These are phyloP conservation scores for Melieria picta DNA, from an alignment of 2,888 invertebrate genomes.

Conservation along the genomic window DNA sequence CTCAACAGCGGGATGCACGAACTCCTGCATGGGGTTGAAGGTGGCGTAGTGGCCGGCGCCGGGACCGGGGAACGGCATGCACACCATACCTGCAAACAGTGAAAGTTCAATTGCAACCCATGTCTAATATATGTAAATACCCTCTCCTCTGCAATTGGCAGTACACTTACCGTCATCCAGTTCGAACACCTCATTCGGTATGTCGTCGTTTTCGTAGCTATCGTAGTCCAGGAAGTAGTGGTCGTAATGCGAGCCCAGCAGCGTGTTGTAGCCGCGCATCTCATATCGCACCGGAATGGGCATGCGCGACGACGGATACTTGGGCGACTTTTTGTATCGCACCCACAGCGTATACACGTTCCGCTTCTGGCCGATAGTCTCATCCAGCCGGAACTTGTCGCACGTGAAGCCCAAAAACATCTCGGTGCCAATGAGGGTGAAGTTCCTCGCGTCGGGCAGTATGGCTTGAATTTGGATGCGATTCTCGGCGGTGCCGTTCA, in stretches of 20 bases:
- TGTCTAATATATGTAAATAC: neutral
- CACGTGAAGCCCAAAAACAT: conserved; percentile 76
- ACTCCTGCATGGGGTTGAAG: conserved; percentile 95
- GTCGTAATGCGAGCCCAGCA: conserved; percentile 96
- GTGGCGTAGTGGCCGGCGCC: conserved; percentile 83
- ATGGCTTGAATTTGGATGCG: conserved; percentile 78
- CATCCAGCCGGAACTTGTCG: conserved; percentile 81
- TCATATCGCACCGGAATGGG: conserved; percentile 86
- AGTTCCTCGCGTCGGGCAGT: conserved; percentile 82
- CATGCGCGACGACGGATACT: conserved; percentile 64
- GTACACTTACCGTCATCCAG: conserved; percentile 70
- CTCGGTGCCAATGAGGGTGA: conserved; percentile 75
- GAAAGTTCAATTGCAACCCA: neutral
- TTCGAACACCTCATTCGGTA: conserved; percentile 76
- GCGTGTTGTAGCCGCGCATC: conserved; percentile 91
- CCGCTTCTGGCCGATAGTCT: conserved; percentile 78
- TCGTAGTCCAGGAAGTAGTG: conserved; percentile 90
- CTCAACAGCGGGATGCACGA: conserved; percentile 74
- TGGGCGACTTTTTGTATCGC: conserved; percentile 73
- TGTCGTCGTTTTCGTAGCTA: conserved; percentile 73
- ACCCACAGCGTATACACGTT: conserved; percentile 93
- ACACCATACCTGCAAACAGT: conserved; percentile 70
- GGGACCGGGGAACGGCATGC: conserved; percentile 87
- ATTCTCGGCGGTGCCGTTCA: conserved; percentile 77
- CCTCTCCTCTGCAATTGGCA: neutral